Evolutionary conservation across 2,797 vertebrate species (phyloP).

Genomic region (Brotula barbata): DNA sequence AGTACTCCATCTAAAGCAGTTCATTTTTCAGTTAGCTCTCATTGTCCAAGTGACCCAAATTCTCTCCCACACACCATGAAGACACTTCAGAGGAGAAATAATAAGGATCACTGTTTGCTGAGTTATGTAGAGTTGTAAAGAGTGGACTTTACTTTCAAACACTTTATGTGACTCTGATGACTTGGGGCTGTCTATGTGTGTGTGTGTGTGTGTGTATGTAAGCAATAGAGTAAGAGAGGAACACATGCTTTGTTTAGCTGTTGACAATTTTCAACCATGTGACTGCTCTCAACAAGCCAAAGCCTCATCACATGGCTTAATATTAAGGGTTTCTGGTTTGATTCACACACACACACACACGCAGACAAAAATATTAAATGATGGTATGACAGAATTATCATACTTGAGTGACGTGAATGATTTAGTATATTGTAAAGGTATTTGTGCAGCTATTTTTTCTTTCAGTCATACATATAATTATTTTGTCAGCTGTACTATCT

Average conservation of each 20-base stretch:
- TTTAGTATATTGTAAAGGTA: conserved; percentile 8
- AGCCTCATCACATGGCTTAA: conserved; percentile 57
- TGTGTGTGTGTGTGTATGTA: conserved; percentile 14
- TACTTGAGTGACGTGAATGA: background rate
- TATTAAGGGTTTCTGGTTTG: conserved; percentile 28
- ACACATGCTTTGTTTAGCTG: conserved; percentile 9
- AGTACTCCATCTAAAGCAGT: conserved; percentile 5
- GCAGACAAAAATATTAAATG: conserved; percentile 2
- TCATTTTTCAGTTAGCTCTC: conserved; percentile 5
- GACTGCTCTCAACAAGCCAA: conserved; percentile 41
- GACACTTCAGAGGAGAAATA: conserved; percentile 13
- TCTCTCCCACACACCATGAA: conserved; percentile 3
- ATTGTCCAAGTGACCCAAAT: conserved; percentile 2
- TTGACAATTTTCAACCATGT: conserved; percentile 45
- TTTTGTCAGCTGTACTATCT: conserved; percentile 9
- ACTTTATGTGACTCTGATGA: no score
- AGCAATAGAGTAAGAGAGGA: background rate
- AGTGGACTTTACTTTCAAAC: no score
- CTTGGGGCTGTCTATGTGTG: background rate
- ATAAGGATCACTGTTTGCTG: conserved; percentile 4
- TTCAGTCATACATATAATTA: conserved; percentile 2
- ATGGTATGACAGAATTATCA: conserved; percentile 7
- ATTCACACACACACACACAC: conserved; percentile 24
- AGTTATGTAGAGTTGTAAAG: conserved; percentile 19
- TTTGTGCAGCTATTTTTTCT: background rate